Evolutionary conservation across 2,113 vertebrate species (phyloP), one percentile per base, ranked within the genome.

Genomic region (Gopherus evgoodei): DNA sequence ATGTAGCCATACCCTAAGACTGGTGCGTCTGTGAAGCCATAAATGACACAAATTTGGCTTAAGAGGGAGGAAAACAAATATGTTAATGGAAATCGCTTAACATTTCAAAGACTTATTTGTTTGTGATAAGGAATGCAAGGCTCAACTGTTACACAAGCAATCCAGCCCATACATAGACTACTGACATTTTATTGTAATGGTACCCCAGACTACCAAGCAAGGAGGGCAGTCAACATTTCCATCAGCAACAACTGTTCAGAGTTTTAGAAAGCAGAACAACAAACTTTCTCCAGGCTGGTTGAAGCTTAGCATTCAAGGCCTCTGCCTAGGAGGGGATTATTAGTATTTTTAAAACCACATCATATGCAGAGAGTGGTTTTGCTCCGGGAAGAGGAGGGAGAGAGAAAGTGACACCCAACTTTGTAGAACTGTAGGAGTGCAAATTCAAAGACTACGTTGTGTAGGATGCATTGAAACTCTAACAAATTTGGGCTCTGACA

Each of bases 31-130:
- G 97, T 97, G 97, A 97, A 98, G 96, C 95, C 49, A 83, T 92
- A 98, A 98, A 95, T n/a, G 93, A 95, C 84, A 97, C 96, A 93
- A 97, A 98, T 95, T 95, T 94, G 82, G 96, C 88, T 96, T 97
- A 90, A 97, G 93, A 95, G 84, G 81, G 69, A 95, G 95, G 86
- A 96, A 90, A 96, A 89, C 95, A 97, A 97, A 97, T 89, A 93
- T 87, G 93, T 38, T 91, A 92, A 89, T 22, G 69, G 88, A 97
- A 95, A 96, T 84, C 25, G n/a, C 62, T 81, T 94, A 87, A 86
- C 21, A 35, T 82, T 97, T 91, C 90, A 90, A 85, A 96, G 86
- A 31, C 44, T 94, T 94, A 96, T 93, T 97, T 96, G 95, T 72
- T 83, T 92, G 95, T 50, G 94, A 97, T 94, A 95, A 92, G 91